phyloP scores from a whole-genome alignment of 2,797 vertebrate species.

The Spizella passerina region DNA sequence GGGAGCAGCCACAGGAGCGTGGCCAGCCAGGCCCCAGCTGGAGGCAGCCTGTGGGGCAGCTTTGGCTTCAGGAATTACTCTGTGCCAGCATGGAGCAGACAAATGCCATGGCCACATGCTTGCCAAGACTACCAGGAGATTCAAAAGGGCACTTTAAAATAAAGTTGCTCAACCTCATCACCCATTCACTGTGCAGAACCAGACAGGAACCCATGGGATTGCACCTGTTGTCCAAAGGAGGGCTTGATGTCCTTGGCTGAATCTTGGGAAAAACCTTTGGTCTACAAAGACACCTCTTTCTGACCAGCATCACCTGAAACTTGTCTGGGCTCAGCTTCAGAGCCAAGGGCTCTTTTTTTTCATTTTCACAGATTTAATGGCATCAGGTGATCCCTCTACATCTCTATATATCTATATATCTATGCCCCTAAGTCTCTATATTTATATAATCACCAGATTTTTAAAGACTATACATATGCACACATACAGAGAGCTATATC shows the following conservation, averaged over 20 bases:
- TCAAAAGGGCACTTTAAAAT: not conserved
- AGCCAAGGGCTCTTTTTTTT: not conserved
- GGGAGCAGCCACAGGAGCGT: not conserved
- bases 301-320: not conserved
- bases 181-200: not conserved
- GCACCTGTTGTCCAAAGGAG: not conserved
- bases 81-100: not conserved
- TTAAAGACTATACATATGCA: not conserved
- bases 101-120: not conserved
- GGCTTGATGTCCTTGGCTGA: not conserved
- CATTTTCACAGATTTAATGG: not conserved
- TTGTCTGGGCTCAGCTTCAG: not conserved
- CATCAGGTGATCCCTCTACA: not conserved
- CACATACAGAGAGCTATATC: not conserved
- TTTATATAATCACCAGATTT: not conserved
- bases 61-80: not conserved
- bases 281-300: not conserved
- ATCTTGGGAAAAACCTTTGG: not conserved
- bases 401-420: not conserved
- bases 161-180: not conserved
- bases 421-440: not conserved
- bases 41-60: not conserved
- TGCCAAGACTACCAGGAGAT: not conserved
- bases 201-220: not conserved
- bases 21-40: not conserved